Base-by-base conservation (phyloP, 2,888 invertebrate genomes). In the Stratiomys singularior region DNA sequence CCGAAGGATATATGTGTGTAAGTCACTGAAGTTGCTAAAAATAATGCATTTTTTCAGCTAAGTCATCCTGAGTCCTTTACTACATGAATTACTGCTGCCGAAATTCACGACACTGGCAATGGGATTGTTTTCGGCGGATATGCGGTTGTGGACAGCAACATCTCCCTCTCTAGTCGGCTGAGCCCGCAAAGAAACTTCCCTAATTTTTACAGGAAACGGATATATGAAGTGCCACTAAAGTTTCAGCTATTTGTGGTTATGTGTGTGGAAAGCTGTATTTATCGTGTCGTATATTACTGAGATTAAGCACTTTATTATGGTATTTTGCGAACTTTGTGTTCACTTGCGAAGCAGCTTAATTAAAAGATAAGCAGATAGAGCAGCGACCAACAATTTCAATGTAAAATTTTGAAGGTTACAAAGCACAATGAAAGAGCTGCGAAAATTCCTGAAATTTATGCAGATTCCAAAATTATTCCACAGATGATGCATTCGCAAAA, bases 191-290 rank as follows among this genome's bases (percentile, higher is more conserved):
- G 74, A 60, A 74, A 74, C 37, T 74, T 74, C n/a, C 25, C 23
- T 74, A 58, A 74, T 74, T 74, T 74, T 60, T 74, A 23, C 58
- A 60, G 74, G 74, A 74, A 74, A 74, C 58, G 74, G 74, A 74
- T 74, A 74, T 74, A 58, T 74, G 58, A 37, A 74, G 74, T 58
- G 58, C 44, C 74, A 74, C 74, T 74, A 60, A 74, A 74, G 74
- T 60, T 74, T 60, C 60, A 37, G 58, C 58, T 74, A 74, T 58
- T 74, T 74, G 74, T 37, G 74, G 74, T 58, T 37, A 58, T 74
- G 74, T 58, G 58, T 74, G 58, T 60, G 58, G 72, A 72, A 56
- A 72, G 52, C 52, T 72, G 30, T 56, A 72, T 72, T 72, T 72
- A 72, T 72, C 72, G 30, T 56, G 69, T 46, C 66, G 66, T 69